These are phyloP conservation scores for Schizopygopsis malacanthus DNA, from an alignment of 2,797 vertebrate genomes.

Conservation along the genomic window DNA sequence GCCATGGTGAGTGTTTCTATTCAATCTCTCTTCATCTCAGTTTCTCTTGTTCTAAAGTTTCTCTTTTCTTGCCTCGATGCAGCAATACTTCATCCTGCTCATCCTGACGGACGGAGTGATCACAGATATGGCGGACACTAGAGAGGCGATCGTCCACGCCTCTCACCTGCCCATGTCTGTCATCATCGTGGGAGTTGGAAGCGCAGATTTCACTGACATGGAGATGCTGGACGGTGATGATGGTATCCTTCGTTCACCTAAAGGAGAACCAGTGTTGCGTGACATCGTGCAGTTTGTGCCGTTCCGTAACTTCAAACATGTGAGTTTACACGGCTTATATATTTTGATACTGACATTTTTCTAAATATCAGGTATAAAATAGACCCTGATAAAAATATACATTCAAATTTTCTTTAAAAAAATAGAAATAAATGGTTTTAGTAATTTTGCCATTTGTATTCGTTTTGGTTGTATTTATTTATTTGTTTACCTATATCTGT, in stretches of 20 bases:
- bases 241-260: conserved; percentile 75
- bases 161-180: conserved; percentile 82
- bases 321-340: conserved; percentile 60
- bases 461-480: too few relatives aligned
- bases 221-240: conserved; percentile 78
- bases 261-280: conserved; percentile 69
- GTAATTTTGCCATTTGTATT: too few relatives aligned
- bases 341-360: conserved; percentile 9
- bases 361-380: not conserved
- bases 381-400: not conserved
- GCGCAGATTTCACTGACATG: conserved; percentile 82
- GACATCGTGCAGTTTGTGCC: conserved; percentile 84
- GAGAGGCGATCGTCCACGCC: conserved; percentile 77
- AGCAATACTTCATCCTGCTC: conserved; percentile 82
- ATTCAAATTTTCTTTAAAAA: too few relatives aligned
- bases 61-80: conserved; percentile 8
- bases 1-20: conserved; percentile 79
- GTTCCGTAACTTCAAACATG: conserved; percentile 82
- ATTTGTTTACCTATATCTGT: too few relatives aligned
- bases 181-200: conserved; percentile 82
- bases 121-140: conserved; percentile 80
- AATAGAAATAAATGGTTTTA: not conserved
- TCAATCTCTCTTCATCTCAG: not conserved
- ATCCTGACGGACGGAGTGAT: conserved; percentile 81
- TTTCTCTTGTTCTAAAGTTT: conserved; percentile 4